phyloP scores from a whole-genome alignment of 2,113 vertebrate genomes.

The Myiozetetes cayanensis region DNA sequence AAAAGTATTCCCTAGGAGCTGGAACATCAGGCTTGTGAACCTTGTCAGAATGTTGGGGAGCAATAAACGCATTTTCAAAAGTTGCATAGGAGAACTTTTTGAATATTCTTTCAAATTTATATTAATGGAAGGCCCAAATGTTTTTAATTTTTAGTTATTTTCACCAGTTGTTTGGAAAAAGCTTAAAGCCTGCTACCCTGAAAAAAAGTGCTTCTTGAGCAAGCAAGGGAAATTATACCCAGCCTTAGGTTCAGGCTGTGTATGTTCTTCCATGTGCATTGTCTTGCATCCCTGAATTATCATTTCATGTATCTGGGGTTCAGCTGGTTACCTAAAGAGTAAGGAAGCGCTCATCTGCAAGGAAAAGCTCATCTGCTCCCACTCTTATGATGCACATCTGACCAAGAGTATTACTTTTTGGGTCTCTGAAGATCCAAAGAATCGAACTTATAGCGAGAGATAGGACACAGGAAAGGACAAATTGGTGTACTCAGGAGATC shows the following conservation, averaged over 20 bases:
- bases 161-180: neutral
- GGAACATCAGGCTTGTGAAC: neutral
- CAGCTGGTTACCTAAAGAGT: neutral
- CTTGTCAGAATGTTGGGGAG: neutral
- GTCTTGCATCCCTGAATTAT: neutral
- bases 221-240: neutral
- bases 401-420: neutral
- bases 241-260: neutral
- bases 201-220: neutral
- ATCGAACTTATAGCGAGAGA: neutral
- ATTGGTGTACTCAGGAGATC: neutral
- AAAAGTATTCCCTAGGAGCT: neutral
- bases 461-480: constrained; percentile 15
- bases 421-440: neutral
- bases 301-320: neutral
- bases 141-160: neutral
- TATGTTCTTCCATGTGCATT: neutral
- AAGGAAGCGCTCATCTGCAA: neutral
- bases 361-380: neutral
- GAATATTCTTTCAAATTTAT: neutral
- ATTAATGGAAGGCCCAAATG: neutral
- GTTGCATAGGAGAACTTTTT: neutral
- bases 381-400: constrained; percentile 29
- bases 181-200: neutral
- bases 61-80: neutral